Base-by-base conservation (phyloP, 1,140 invertebrate genomes). In the Bombus breviceps region DNA sequence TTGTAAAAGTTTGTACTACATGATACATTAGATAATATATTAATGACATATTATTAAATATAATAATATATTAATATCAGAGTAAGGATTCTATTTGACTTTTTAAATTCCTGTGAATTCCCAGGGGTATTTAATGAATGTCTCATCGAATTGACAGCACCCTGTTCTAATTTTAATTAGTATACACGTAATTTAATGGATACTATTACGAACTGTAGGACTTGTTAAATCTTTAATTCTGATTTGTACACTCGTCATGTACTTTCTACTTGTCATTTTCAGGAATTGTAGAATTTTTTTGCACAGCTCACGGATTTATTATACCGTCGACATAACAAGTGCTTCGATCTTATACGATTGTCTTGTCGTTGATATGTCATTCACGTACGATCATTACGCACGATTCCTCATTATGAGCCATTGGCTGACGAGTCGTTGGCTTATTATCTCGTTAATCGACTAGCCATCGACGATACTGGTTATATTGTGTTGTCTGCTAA, bases 371-470 rank as follows among this genome's bases (percentile, higher is more conserved):
- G 62, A 75, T 62, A 82, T 32, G 39, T 79, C 32, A 79, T 79
- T 66, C 87, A 83, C 83, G 83, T 86, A 75, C 68, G 28, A 41
- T 79, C 57, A 59, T 89, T 90, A 84, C 66, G 62, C 39, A 43
- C 66, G 43, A 81, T 82, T 62, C 59, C 83, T 87, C 86, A 86
- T 87, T 90, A 85, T 28, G 57, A 76, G 9, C 47, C 47, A 53
- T 53, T 53, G 47, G 47, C 47, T 53, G 83, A 86, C 77, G 72
- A 87, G 73, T 78, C 74, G 74, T 66, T 81, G 75, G 66, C 62
- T 79, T 89, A 90, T 88, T 89, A 85, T 72, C 71, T 88, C 74
- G 59, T 88, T 89, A 84, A 89, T 86, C 53, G 62, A 43, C 34
- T 15, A 43, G 0, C 62, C 41, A 81, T 86, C 37, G 34, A 59